These are phyloP conservation scores for Euspilapteryx auroguttella DNA, from an alignment of 2,888 invertebrate genomes.

Conservation along the genomic window DNA sequence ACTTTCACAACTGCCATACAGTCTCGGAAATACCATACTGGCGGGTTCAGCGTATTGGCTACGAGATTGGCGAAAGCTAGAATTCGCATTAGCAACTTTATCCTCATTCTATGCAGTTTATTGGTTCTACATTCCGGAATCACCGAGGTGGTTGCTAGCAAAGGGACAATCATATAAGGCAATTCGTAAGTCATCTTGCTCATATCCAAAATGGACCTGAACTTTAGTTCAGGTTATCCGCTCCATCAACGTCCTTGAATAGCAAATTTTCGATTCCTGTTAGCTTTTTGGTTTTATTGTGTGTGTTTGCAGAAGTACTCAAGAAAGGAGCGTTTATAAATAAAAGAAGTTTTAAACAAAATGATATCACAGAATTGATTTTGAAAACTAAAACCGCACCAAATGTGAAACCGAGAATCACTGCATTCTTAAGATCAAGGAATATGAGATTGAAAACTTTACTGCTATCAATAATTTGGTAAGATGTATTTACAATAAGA, in stretches of 20 bases:
- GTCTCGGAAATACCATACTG: constrained; percentile 61
- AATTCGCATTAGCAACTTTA: constrained; percentile 52
- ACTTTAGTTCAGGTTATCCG: too few relatives aligned
- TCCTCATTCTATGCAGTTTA: constrained; percentile 49
- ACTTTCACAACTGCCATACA: constrained; percentile 66
- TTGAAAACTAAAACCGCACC: constrained; percentile 12
- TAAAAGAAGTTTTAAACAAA: constrained; percentile 14
- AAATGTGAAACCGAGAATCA: constrained; percentile 23
- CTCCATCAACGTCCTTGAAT: too few relatives aligned
- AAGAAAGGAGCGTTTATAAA: constrained; percentile 25
- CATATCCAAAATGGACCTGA: too few relatives aligned
- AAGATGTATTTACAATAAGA: too few relatives aligned
- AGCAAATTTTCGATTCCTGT: too few relatives aligned
- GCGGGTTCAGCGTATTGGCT: constrained; percentile 58
- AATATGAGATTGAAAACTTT: constrained; percentile 51
- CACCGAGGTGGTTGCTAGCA: constrained; percentile 65
- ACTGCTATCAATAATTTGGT: constrained; percentile 59
- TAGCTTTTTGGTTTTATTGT: too few relatives aligned
- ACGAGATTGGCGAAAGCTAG: constrained; percentile 64
- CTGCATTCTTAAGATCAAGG: constrained; percentile 41
- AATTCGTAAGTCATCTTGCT: constrained; percentile 19
- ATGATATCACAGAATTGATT: constrained; percentile 12
- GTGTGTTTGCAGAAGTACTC: constrained; percentile 20
- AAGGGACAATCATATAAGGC: constrained; percentile 53
- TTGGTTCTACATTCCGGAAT: constrained; percentile 60